Conservation (phyloP, 1,140 invertebrate genomes). For the Panulirus ornatus region DNA sequence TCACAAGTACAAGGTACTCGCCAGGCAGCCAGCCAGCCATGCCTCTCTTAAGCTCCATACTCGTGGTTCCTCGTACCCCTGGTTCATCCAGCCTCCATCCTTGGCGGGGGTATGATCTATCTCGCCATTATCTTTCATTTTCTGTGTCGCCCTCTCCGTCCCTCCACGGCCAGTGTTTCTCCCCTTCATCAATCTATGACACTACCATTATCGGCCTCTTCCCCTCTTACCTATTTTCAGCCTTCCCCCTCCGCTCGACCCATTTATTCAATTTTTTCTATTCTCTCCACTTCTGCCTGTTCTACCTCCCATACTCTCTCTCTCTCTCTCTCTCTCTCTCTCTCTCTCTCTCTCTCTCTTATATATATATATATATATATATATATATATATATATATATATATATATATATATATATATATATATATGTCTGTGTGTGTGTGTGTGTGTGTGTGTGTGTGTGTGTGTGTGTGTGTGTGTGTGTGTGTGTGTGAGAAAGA, state of each 20-base stretch:
- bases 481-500: too few relatives aligned
- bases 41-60: background rate
- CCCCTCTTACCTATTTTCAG: conserved; percentile 11
- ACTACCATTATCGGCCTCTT: conserved; percentile 33
- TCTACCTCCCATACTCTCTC: background rate
- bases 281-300: conserved; percentile 3
- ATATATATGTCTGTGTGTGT: too few relatives aligned
- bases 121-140: conserved; percentile 12
- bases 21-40: background rate
- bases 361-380: too few relatives aligned
- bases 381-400: too few relatives aligned
- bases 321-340: conserved; percentile 4
- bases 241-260: background rate
- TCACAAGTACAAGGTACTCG: too few relatives aligned
- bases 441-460: too few relatives aligned
- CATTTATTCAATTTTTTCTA: conserved; percentile 21
- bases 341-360: conserved; percentile 28
- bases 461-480: too few relatives aligned
- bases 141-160: background rate
- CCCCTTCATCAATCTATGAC: conserved; percentile 44
- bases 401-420: too few relatives aligned
- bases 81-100: background rate
- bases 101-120: background rate
- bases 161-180: conserved; percentile 1
- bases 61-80: background rate